Percentiles rank a stretch among this genome's conserved stretches.
Conservation (phyloP, 2,888 invertebrate genomes). For the Clunio marinus region DNA sequence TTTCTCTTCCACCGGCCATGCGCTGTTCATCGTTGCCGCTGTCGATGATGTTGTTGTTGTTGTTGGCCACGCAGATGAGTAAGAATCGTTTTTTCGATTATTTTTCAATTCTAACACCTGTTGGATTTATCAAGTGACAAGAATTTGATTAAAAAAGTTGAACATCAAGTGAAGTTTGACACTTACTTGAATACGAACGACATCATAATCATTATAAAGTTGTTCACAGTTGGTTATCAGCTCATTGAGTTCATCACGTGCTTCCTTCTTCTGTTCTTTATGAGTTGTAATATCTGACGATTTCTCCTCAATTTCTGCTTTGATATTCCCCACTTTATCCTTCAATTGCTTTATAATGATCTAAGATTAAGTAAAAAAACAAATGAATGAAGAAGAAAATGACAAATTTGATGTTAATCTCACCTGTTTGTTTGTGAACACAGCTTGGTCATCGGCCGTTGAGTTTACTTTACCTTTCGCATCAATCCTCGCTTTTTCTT, state of each 20-base stretch:
- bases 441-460: constrained; percentile 55
- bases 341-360: constrained; percentile 65
- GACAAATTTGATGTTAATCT: neutral
- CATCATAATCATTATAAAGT: constrained; percentile 65
- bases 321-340: constrained; percentile 69
- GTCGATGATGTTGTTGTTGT: too few species aligned
- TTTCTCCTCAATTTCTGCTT: constrained; percentile 73
- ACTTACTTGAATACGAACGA: constrained; percentile 55
- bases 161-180: neutral
- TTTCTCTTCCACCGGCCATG: constrained; percentile 43
- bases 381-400: too few species aligned
- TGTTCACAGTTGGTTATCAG: constrained; percentile 66
- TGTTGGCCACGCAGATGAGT: constrained; percentile 54
- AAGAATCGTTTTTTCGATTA: constrained; percentile 51
- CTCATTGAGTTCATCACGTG: constrained; percentile 63
- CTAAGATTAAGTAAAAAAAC: too few species aligned
- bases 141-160: neutral
- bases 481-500: constrained; percentile 77
- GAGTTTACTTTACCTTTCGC: constrained; percentile 55
- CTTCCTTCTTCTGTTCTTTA: constrained; percentile 68
- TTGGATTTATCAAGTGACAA: neutral
- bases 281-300: constrained; percentile 76
- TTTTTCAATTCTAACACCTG: constrained; percentile 56
- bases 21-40: constrained; percentile 41
- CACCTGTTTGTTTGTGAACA: constrained; percentile 60